phyloP scores from a whole-genome alignment of 2,888 invertebrate species.

The Leptinotarsa rubiginosa region DNA sequence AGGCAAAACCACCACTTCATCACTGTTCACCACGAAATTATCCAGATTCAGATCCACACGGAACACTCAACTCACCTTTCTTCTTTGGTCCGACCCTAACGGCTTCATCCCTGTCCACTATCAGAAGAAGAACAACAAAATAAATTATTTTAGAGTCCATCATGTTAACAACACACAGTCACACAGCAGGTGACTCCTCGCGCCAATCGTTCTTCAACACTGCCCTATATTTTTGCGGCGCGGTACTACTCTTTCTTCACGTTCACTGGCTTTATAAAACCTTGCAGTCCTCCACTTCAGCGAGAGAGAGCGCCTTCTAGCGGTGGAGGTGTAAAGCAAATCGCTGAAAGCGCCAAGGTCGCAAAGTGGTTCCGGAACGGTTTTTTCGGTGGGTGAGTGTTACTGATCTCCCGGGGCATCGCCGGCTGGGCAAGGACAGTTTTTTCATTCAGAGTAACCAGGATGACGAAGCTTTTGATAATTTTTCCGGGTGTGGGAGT shows the following conservation, averaged over 20 bases:
- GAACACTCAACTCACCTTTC: conserved; percentile 38
- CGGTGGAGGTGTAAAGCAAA: conserved; percentile 31
- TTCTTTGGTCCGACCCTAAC: conserved; percentile 37
- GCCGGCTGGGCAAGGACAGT: conserved; percentile 1
- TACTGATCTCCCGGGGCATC: conserved; percentile 21
- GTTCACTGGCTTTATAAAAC: conserved; percentile 45
- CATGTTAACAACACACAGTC: conserved; percentile 44
- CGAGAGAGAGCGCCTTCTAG: conserved; percentile 33
- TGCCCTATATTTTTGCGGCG: conserved; percentile 45
- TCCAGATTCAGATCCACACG: conserved; percentile 9
- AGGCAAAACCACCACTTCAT: conserved; percentile 15
- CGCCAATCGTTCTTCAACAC: conserved; percentile 41
- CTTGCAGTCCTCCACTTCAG: conserved; percentile 46
- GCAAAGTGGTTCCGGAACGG: conserved; percentile 38
- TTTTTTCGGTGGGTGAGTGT: conserved; percentile 23
- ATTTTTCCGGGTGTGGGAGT: conserved; percentile 15
- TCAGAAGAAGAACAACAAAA: conserved; percentile 32
- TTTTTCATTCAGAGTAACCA: conserved; percentile 14
- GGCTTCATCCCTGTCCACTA: conserved; percentile 29
- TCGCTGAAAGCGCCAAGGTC: conserved; percentile 43
- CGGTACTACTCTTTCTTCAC: conserved; percentile 43
- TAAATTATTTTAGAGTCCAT: conserved; percentile 37
- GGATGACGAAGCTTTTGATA: conserved; percentile 9
- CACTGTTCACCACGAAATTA: conserved; percentile 21
- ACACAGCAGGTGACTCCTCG: conserved; percentile 39